Percentiles rank a stretch among this genome's conserved stretches.
These are phyloP conservation scores for Turdus rufiventris DNA, from an alignment of 2,113 vertebrate species.

Conservation along the genomic window DNA sequence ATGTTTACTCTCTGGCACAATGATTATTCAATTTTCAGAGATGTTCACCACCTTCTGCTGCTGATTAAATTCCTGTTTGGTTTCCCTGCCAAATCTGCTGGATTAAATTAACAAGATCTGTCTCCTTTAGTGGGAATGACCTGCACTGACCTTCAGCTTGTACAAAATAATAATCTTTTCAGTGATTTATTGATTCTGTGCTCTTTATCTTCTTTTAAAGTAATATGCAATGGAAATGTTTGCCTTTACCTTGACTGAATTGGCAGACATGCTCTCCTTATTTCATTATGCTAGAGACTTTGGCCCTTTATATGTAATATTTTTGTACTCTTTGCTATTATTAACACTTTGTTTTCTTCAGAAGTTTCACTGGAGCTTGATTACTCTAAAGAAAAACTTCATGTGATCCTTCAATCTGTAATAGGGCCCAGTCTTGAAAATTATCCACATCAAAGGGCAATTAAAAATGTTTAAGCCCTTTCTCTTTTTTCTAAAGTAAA, in stretches of 20 bases:
- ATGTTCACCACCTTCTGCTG: constrained; percentile 62
- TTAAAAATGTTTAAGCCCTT: constrained; percentile 37
- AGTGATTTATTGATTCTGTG: constrained; percentile 75
- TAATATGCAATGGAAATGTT: constrained; percentile 59
- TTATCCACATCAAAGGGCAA: not conserved
- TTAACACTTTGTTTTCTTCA: constrained; percentile 41
- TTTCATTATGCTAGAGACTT: constrained; percentile 57
- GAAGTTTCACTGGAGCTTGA: constrained; percentile 1
- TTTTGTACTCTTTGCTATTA: constrained; percentile 41
- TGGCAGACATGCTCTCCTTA: constrained; percentile 46
- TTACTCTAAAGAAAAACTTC: constrained; percentile 8
- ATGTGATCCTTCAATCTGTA: constrained; percentile 23
- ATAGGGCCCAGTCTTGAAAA: constrained; percentile 21
- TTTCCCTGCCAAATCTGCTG: constrained; percentile 71
- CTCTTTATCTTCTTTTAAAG: constrained; percentile 71
- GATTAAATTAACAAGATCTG: constrained; percentile 77
- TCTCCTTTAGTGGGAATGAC: constrained; percentile 73
- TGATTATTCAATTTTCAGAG: constrained; percentile 73
- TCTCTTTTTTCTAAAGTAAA: not conserved
- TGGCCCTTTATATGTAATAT: constrained; percentile 45
- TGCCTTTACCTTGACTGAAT: constrained; percentile 50
- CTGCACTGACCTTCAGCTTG: constrained; percentile 72
- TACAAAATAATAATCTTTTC: constrained; percentile 79
- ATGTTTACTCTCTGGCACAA: constrained; percentile 69
- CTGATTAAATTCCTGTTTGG: constrained; percentile 78